These are phyloP conservation scores for Acrocyrtus sp. DNA, from an alignment of 2,888 invertebrate species.

Conservation along the genomic window DNA sequence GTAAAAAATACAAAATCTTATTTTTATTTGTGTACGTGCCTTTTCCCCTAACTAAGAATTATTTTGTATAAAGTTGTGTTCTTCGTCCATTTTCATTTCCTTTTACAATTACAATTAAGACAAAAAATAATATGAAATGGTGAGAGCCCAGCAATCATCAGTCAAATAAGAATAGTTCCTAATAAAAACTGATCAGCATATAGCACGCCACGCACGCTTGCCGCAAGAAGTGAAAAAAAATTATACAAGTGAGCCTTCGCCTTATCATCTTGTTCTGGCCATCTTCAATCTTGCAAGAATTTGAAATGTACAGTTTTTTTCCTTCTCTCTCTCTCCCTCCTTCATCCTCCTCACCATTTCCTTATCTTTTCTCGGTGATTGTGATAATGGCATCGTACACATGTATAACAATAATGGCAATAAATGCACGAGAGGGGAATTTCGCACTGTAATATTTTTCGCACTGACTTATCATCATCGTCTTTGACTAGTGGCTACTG, in stretches of 20 bases:
- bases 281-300: conserved; percentile 6
- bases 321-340: not conserved
- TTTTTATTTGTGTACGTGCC: not conserved
- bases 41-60: no score
- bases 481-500: not conserved
- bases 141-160: not conserved
- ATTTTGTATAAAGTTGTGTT: no score
- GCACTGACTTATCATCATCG: not conserved
- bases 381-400: no score
- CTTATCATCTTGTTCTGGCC: conserved; percentile 10
- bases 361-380: not conserved
- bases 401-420: no score
- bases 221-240: no score
- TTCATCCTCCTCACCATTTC: not conserved
- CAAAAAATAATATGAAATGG: no score
- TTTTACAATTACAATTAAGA: not conserved
- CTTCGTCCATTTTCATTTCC: not conserved
- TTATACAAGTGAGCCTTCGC: no score
- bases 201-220: no score
- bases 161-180: not conserved
- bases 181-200: not conserved
- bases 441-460: not conserved
- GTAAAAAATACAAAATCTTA: not conserved
- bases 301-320: not conserved
- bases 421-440: no score